A percentile compares a stretch with the other conserved stretches of the same genome.
These are phyloP conservation scores for Scrobipalpa costella DNA, from an alignment of 2,888 invertebrate genomes.

Conservation along the genomic window DNA sequence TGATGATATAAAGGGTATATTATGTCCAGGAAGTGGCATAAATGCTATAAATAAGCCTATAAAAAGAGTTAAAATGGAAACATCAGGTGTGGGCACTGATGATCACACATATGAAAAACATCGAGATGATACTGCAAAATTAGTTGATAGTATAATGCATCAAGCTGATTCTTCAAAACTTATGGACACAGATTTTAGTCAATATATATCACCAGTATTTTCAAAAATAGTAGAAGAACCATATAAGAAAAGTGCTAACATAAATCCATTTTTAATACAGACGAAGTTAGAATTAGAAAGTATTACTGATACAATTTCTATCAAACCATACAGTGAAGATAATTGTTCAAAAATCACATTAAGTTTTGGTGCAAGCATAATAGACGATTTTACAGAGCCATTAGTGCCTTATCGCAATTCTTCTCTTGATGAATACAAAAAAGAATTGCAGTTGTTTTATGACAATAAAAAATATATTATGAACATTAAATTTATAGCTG, in stretches of 20 bases:
- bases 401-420: background rate
- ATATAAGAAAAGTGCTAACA: background rate
- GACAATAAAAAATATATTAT: conserved; percentile 24
- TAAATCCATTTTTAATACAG: background rate
- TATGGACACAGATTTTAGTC: too few relatives aligned
- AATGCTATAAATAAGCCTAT: background rate
- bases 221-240: too few relatives aligned
- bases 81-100: too few relatives aligned
- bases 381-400: background rate
- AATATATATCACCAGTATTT: too few relatives aligned
- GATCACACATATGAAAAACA: too few relatives aligned
- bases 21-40: background rate
- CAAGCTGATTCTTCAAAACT: too few relatives aligned
- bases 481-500: conserved; percentile 31
- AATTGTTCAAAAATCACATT: background rate
- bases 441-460: background rate
- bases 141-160: too few relatives aligned
- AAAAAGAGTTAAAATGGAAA: background rate
- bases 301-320: background rate
- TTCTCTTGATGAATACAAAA: background rate
- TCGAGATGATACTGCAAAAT: too few relatives aligned
- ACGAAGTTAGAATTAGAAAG: background rate
- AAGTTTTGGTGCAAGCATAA: background rate
- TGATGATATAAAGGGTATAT: background rate
- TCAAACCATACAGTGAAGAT: background rate